Base-by-base conservation (phyloP, 2,797 vertebrate genomes). In the Prunella strophiata region DNA sequence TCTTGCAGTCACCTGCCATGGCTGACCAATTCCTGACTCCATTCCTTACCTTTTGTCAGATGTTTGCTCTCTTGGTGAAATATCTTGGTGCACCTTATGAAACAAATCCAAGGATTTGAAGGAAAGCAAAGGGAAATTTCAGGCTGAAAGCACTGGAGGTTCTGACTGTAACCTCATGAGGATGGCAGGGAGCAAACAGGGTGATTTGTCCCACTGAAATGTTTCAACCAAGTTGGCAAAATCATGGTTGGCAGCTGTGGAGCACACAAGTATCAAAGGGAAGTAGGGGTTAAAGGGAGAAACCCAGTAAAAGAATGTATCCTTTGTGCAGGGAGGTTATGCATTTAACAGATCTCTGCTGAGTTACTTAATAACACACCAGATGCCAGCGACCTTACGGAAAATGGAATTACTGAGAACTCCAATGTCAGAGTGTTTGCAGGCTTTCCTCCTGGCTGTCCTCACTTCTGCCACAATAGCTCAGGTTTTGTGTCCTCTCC, bases 261-360 rank as follows among this genome's bases (percentile, higher is more conserved):
- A 48, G 40, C 10, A 0, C 0, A 0, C 29, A 19, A 30, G 11
- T 23, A 52, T 47, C 38, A 74, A 74, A 89, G 70, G n/a, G 45
- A 85, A 79, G 48, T 1, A n/a, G 0, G 45, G 66, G 85, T 91
- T 88, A 90, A 95, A 87, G 51, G 83, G 59, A 80, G 61, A 92
- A 85, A 70, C 2, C 16, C 62, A 27, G 47, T 16, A 20, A 80
- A 87, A 94, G 29, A 93, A 83, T 21, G 61, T 13, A 8, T 88
- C 32, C 89, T 94, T 87, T 92, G 79, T 91, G 76, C 81, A 38
- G 51, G 18, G 32, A 76, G 59, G 42, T 73, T 89, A 26, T 66
- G 77, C 51, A 16, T 87, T 90, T 89, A 80, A 79, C 87, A 87
- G 82, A 86, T 85, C 76, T 90, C 83, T 52, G 18, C 77, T 26